These are phyloP conservation scores for Aspidiotus destructor DNA, from an alignment of 2,888 invertebrate genomes.

Conservation along the genomic window DNA sequence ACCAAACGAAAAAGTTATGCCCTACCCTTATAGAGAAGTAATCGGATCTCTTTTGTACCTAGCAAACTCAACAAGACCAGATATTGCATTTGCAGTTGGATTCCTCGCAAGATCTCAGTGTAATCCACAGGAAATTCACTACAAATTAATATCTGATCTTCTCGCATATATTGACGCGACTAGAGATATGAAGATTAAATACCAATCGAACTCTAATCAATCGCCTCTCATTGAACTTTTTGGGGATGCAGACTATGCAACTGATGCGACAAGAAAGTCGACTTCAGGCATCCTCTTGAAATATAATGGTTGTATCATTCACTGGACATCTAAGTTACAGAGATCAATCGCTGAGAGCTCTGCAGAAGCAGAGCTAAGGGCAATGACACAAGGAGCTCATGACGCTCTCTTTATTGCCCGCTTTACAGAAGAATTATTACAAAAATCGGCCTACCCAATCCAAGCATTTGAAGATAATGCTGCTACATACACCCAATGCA, in stretches of 20 bases:
- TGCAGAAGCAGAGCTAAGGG: slow-evolving; percentile 39
- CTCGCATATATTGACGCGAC: slow-evolving; percentile 2
- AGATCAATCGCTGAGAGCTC: slow-evolving; percentile 32
- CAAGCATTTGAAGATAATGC: too few relatives aligned
- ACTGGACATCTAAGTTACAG: slow-evolving; percentile 35
- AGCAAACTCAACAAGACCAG: slow-evolving; percentile 34
- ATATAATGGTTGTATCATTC: slow-evolving; percentile 35
- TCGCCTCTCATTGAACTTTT: slow-evolving; percentile 32
- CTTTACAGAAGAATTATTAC: too few relatives aligned
- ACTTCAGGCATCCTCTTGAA: slow-evolving; percentile 37
- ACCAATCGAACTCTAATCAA: slow-evolving; percentile 17
- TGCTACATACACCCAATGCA: too few relatives aligned
- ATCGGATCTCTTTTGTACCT: slow-evolving; percentile 39
- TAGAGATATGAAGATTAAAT: slow-evolving; percentile 5
- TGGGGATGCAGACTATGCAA: slow-evolving; percentile 37
- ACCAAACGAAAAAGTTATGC: not conserved
- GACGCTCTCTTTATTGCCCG: too few relatives aligned
- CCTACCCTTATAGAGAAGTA: not conserved
- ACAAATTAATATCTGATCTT: slow-evolving; percentile 29
- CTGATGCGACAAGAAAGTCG: slow-evolving; percentile 36
- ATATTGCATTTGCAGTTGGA: slow-evolving; percentile 39
- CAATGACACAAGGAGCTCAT: too few relatives aligned
- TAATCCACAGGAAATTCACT: slow-evolving; percentile 38
- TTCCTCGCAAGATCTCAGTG: slow-evolving; percentile 37
- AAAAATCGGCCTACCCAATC: too few relatives aligned